Percentiles rank a stretch among this genome's conserved stretches.
phyloP scores from a whole-genome alignment of 1,140 invertebrate species.

The Brachystomella parvula region DNA sequence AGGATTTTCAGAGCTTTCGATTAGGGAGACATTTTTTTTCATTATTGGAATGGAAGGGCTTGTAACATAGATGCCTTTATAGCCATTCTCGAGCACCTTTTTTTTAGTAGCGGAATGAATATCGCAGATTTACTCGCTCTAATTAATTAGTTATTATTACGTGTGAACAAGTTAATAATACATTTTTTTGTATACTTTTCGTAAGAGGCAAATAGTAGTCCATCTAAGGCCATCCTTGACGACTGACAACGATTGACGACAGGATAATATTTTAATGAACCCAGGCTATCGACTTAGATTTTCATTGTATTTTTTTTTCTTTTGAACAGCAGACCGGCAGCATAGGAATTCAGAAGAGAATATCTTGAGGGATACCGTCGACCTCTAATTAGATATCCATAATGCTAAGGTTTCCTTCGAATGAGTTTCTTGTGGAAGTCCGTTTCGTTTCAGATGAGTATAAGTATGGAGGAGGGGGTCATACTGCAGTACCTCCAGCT shows the following conservation, averaged over 20 bases:
- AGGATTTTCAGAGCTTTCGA: neutral
- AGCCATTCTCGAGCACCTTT: neutral
- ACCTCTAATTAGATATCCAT: neutral
- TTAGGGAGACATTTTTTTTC: neutral
- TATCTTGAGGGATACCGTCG: neutral
- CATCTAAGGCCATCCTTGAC: conserved; percentile 8
- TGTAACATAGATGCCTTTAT: neutral
- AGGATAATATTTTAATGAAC: neutral
- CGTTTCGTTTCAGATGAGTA: conserved; percentile 8
- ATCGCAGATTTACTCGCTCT: neutral
- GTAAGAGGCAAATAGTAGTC: neutral
- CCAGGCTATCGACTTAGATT: neutral
- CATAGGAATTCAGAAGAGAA: neutral
- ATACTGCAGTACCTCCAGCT: conserved; percentile 5
- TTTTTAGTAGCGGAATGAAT: neutral
- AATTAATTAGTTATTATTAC: neutral
- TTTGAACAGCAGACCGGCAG: neutral
- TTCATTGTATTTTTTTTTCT: neutral
- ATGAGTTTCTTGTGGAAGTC: conserved; percentile 9
- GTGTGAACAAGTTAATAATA: too few species aligned
- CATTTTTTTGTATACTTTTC: conserved; percentile 2
- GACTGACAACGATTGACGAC: too few species aligned
- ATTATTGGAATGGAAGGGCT: neutral
- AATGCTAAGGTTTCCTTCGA: neutral
- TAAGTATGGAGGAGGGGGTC: conserved; percentile 4